Evolutionary conservation across 2,113 vertebrate genomes (phyloP).

Genomic region (Scartelaos histophorus): DNA sequence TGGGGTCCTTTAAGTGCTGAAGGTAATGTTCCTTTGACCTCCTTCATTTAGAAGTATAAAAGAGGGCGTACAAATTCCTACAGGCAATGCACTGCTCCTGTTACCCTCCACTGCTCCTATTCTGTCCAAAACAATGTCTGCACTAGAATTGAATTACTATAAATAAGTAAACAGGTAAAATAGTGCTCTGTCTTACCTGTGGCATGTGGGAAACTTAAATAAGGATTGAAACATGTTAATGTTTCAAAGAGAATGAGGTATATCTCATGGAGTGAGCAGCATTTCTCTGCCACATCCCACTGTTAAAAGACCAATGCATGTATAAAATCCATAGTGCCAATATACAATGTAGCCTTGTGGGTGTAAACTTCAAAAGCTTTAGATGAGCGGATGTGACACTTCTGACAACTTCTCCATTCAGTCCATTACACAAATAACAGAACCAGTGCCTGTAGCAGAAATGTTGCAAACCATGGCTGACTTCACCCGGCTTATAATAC

Average conservation of each 20-base stretch:
- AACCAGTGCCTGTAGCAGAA: slow-evolving; percentile 43
- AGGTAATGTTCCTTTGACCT: slow-evolving; percentile 50
- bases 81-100: slow-evolving; percentile 35
- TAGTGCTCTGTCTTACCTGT: slow-evolving; percentile 8
- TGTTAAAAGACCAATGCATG: slow-evolving; percentile 8
- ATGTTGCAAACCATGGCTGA: slow-evolving; percentile 39
- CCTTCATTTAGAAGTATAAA: slow-evolving; percentile 54
- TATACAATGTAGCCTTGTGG: slow-evolving; percentile 27
- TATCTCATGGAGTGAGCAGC: background rate
- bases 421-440: slow-evolving; percentile 60
- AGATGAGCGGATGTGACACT: slow-evolving; percentile 52
- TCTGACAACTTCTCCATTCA: slow-evolving; percentile 58
- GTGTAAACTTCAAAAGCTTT: slow-evolving; percentile 9
- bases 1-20: slow-evolving; percentile 9
- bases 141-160: slow-evolving; percentile 35
- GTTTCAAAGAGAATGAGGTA: background rate
- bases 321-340: background rate
- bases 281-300: background rate
- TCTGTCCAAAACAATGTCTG: slow-evolving; percentile 42
- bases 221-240: slow-evolving; percentile 14
- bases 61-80: slow-evolving; percentile 46
- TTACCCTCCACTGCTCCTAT: slow-evolving; percentile 52
- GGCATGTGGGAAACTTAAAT: slow-evolving; percentile 13
- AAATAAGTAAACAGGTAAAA: slow-evolving; percentile 48
- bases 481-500: slow-evolving; percentile 42